A percentile compares a stretch with the other conserved stretches of the same genome.
Evolutionary conservation across 2,888 invertebrate species (phyloP).

Genomic region (Euphydryas editha): DNA sequence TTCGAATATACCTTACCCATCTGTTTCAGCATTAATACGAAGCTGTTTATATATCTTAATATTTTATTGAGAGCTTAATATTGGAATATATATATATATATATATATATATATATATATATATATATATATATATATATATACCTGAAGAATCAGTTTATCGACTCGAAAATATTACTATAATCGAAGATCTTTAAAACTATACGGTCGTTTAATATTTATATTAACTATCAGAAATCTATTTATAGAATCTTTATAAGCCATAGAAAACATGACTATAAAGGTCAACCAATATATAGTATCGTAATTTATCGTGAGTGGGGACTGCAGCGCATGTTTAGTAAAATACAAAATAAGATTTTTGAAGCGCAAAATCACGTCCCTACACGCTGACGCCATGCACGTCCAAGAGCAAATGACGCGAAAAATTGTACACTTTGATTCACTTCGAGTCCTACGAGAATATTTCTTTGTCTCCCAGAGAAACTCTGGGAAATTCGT

Average conservation of each 20-base stretch:
- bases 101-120: too few species aligned
- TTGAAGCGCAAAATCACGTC: slow-evolving; percentile 50
- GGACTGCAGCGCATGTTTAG: background rate
- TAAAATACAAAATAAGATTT: slow-evolving; percentile 17
- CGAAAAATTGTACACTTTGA: slow-evolving; percentile 70
- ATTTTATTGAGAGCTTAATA: background rate
- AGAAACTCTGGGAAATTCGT: slow-evolving; percentile 5
- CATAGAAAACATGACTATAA: too few species aligned
- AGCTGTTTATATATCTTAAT: background rate
- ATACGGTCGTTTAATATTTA: too few species aligned
- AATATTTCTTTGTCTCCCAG: slow-evolving; percentile 29
- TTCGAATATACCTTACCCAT: background rate
- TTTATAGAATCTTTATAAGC: too few species aligned
- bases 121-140: too few species aligned
- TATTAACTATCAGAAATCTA: too few species aligned
- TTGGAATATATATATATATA: too few species aligned
- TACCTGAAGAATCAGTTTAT: too few species aligned
- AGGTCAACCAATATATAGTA: background rate
- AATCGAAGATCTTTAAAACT: too few species aligned
- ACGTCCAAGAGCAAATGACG: slow-evolving; percentile 67
- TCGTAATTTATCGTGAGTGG: background rate
- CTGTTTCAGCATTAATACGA: background rate
- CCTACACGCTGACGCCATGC: slow-evolving; percentile 55
- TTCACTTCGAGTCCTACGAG: slow-evolving; percentile 44
- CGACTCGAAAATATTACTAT: too few species aligned